These are phyloP conservation scores for Coreoperca whiteheadi DNA, from an alignment of 2,113 vertebrate species.

Conservation along the genomic window DNA sequence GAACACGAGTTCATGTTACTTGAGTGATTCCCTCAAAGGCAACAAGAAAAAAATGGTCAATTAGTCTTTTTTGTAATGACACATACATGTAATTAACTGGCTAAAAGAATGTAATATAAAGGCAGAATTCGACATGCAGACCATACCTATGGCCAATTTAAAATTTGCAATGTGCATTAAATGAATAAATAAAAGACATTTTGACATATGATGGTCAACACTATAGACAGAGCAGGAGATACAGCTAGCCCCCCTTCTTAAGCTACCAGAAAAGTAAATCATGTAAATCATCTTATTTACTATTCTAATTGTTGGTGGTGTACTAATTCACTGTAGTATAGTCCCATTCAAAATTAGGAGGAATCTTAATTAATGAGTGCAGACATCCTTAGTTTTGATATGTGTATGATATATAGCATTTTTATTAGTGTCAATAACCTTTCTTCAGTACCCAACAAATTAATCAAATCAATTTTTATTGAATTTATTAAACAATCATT, in stretches of 20 bases:
- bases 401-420: too few species aligned
- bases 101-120: not conserved
- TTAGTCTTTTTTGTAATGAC: not conserved
- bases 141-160: too few species aligned
- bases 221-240: too few species aligned
- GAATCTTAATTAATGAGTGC: not conserved
- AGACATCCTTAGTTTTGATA: not conserved
- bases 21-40: not conserved
- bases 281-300: not conserved
- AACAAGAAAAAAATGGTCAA: too few species aligned
- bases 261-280: not conserved
- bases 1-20: too few species aligned
- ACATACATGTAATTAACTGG: not conserved
- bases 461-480: not conserved
- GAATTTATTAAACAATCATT: not conserved
- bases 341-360: not conserved
- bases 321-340: not conserved
- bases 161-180: not conserved
- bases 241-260: too few species aligned
- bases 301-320: not conserved
- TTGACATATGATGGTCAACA: too few species aligned
- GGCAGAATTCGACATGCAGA: too few species aligned
- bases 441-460: not conserved
- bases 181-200: too few species aligned
- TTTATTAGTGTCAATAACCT: not conserved